These are phyloP conservation scores for Tangara arthus DNA, from an alignment of 2,797 vertebrate species.

Conservation along the genomic window DNA sequence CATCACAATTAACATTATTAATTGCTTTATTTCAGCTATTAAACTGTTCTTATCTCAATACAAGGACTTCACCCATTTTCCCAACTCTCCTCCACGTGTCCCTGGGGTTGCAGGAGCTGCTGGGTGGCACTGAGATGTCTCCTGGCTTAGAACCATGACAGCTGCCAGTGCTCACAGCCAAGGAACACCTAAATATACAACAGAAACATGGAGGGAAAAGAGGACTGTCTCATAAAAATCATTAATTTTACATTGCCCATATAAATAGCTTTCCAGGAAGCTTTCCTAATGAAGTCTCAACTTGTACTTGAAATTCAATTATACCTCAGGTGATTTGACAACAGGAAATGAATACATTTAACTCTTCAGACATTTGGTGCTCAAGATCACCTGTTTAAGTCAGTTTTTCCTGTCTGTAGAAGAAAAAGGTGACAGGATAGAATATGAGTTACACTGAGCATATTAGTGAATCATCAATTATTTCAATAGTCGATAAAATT, in stretches of 20 bases:
- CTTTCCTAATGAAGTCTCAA: constrained; percentile 1
- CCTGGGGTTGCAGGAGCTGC: neutral
- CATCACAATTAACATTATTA: neutral
- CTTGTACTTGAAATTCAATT: constrained; percentile 28
- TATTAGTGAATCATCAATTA: neutral
- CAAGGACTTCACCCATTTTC: neutral
- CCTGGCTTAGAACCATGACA: neutral
- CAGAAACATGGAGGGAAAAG: neutral
- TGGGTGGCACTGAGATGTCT: neutral
- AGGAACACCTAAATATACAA: neutral
- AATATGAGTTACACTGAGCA: neutral
- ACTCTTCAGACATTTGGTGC: neutral
- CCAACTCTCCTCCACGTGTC: neutral
- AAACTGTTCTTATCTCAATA: neutral
- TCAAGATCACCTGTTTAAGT: neutral
- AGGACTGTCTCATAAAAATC: neutral
- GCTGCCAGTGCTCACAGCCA: neutral
- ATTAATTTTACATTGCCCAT: neutral
- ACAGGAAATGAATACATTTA: constrained; percentile 5
- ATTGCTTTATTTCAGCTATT: neutral
- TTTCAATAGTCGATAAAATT: neutral
- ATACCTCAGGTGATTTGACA: neutral
- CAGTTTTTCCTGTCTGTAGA: neutral
- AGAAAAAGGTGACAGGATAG: neutral
- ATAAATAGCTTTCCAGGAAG: neutral